Base-by-base conservation (phyloP, 2,888 invertebrate genomes). In the Drosophila imparisetae region DNA sequence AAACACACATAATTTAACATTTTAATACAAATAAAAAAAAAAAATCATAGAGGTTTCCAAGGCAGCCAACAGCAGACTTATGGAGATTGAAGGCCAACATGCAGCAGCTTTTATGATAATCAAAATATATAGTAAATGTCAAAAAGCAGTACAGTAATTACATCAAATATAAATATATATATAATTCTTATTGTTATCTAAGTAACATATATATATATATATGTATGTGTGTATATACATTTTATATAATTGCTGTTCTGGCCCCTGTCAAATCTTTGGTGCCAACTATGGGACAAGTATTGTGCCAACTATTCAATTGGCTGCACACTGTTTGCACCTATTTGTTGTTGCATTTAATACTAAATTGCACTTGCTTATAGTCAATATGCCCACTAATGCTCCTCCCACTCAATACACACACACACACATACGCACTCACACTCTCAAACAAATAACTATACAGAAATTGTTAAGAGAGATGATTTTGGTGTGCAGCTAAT, bases 321-420 rank as follows among this genome's bases (percentile, higher is more conserved):
- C 69, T 58, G 80, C 80, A 72, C 50, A 55, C 79, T 73, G 66
- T 76, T 74, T 83, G 86, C 87, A 81, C 65, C 77, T 71, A 76
- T 84, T 84, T 68, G 87, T 86, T 88, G 84, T 89, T 89, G 89
- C 83, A 88, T 83, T 79, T 80, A 71, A 57, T 30, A n/a, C 13
- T 13, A 40, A 55, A 40, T 34, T 49, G 60, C 75, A 75, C 72
- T 40, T 40, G 48, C 72, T 61, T 53, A 50, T 24, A 15, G 24
- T 8, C 24, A 45, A 45, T 45, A 45, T 15, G 45, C 45, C 45
- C 45, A 45, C 24, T 45, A 45, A 45, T 45, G 45, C 24, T 45
- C 45, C 21, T 24, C 24, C 24, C 24, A 24, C 24, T 24, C 24
- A 24, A 24, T 24, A 62, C 38, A 29, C 50, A 42, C 42, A 34